Evolutionary conservation across 2,888 invertebrate species (phyloP), one percentile per base, ranked within the genome.

Genomic region (Cecidostiba fungosa): DNA sequence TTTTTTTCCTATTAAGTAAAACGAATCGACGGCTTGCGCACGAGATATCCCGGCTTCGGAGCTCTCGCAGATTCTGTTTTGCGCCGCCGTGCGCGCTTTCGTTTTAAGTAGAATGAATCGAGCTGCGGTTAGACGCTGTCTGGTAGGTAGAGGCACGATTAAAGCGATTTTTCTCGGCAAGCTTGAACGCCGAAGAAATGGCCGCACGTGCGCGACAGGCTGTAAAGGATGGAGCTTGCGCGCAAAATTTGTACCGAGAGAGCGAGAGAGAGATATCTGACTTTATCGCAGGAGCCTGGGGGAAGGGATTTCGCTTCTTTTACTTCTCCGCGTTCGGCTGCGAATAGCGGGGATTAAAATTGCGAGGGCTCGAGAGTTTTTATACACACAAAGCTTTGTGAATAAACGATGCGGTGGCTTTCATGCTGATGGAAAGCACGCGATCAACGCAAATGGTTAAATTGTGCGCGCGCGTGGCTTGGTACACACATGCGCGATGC

Each of bases 21-120:
- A 85, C 59, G 85, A 81, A 81, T 85, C 72, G 85, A 85, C 85
- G 77, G 43, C 14, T 26, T n/a, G 76, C 12, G 50, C 50, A 16
- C 16, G 14, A 50, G 29, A n/a, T 16, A 47, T 69, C 66, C 36
- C 62, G 32, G 23, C 59, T 66, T 43, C 50, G 39, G 54, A n/a
- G 16, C 26, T 70, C 77, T 78, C 36, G 62, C 62, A 79, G 74
- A 84, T 73, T 74, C 78, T 50, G 50, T 73, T 74, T 74, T 79
- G 12, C 47, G 16, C 39, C 0, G 16, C 47, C 0, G 16, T 32
- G 14, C 16, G 14, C 23, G 12, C 39, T 39, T 43, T 23, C 54
- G 69, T 70, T 80, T 80, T 84, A 84, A 84, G 76, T 74, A 80
- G 80, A 84, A 84, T 69, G 79, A 80, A 84, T 84, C 76, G 80